Evolutionary conservation across 2,113 vertebrate genomes (phyloP).

Genomic region (Lagopus muta): DNA sequence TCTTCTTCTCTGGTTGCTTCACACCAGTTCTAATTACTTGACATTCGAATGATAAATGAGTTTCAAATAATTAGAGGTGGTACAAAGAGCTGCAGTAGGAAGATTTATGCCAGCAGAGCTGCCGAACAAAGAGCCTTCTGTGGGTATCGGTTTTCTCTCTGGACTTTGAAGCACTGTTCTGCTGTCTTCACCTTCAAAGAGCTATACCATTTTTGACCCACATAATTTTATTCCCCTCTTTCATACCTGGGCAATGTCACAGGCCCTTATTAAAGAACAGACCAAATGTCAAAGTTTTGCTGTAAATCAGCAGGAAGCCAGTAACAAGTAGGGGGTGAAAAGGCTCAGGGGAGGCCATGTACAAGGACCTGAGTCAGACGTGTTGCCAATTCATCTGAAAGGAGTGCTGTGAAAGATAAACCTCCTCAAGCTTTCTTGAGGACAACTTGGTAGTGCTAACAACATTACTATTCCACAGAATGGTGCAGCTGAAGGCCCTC

Average conservation of each 20-base stretch:
- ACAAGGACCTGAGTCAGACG: slow-evolving; percentile 22
- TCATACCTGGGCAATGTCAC: slow-evolving; percentile 62
- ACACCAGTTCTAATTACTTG: slow-evolving; percentile 20
- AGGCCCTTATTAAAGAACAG: slow-evolving; percentile 61
- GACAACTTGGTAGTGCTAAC: slow-evolving; percentile 34
- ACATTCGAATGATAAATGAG: slow-evolving; percentile 56
- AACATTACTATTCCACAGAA: slow-evolving; percentile 20
- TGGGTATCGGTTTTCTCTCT: slow-evolving; percentile 53
- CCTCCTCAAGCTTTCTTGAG: slow-evolving; percentile 36
- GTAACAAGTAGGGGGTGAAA: slow-evolving; percentile 14
- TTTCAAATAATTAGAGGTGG: slow-evolving; percentile 67
- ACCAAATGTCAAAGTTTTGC: slow-evolving; percentile 37
- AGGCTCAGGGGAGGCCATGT: not conserved
- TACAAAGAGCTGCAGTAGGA: slow-evolving; percentile 17
- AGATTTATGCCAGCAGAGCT: slow-evolving; percentile 31
- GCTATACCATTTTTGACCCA: slow-evolving; percentile 49
- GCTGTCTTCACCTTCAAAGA: slow-evolving; percentile 54
- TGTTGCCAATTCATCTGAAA: slow-evolving; percentile 48
- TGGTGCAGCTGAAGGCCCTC: not conserved
- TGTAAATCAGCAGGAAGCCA: slow-evolving; percentile 49
- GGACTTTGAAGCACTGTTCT: slow-evolving; percentile 45
- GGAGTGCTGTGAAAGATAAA: slow-evolving; percentile 32
- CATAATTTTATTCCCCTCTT: slow-evolving; percentile 53
- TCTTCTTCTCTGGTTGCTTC: slow-evolving; percentile 24
- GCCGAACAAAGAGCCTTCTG: slow-evolving; percentile 60